Conservation (phyloP, 2,797 vertebrate species). For the Siniperca obscura region DNA sequence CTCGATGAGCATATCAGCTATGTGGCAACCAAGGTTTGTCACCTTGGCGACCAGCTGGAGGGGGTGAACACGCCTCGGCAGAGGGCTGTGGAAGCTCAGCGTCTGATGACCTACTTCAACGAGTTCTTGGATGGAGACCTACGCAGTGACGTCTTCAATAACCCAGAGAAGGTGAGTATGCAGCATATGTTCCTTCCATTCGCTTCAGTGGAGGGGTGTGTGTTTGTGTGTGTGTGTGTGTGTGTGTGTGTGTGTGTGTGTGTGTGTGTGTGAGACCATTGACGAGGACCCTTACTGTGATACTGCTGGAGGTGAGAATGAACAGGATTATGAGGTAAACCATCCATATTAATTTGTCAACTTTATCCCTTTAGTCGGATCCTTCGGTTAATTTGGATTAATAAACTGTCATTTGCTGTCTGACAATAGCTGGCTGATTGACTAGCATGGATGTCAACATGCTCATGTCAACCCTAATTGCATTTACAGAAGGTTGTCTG, state of each 20-base stretch:
- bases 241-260: constrained; percentile 35
- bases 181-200: constrained; percentile 30
- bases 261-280: constrained; percentile 54
- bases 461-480: constrained; percentile 81
- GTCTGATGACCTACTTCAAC: constrained; percentile 99
- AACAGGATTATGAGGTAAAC: constrained; percentile 81
- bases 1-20: constrained; percentile 99
- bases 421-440: constrained; percentile 81
- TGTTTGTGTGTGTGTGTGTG: constrained; percentile 42
- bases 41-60: constrained; percentile 98
- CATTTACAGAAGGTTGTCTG: constrained; percentile 73
- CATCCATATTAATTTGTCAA: constrained; percentile 81
- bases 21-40: constrained; percentile 99
- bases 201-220: constrained; percentile 29
- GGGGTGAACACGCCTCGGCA: constrained; percentile 99
- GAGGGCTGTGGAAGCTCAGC: constrained; percentile 98
- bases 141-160: constrained; percentile 98
- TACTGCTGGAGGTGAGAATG: constrained; percentile 79
- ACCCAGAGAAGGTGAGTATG: constrained; percentile 93
- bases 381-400: constrained; percentile 83
- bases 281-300: constrained; percentile 62
- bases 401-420: constrained; percentile 79
- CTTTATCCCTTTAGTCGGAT: constrained; percentile 83
- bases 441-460: constrained; percentile 81
- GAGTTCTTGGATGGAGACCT: constrained; percentile 99